phyloP scores from a whole-genome alignment of 2,888 invertebrate species.

The Drosophila merina region DNA sequence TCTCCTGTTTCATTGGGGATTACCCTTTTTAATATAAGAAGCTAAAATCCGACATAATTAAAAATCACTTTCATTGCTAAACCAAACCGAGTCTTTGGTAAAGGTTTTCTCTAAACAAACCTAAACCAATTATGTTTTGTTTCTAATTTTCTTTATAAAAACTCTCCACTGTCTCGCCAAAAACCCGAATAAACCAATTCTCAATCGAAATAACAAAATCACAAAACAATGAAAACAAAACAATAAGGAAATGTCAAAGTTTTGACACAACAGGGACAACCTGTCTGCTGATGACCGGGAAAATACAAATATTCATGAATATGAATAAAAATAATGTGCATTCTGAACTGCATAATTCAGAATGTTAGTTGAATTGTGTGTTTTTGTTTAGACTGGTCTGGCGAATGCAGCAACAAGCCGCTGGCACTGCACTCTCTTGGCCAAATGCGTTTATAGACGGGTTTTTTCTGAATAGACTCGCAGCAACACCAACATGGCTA shows the following conservation, averaged over 20 bases:
- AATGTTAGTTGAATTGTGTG: slow-evolving; percentile 5
- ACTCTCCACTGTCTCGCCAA: not conserved
- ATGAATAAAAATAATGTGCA: slow-evolving; percentile 1
- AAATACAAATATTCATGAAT: slow-evolving; percentile 3
- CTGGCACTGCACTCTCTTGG: slow-evolving; percentile 17
- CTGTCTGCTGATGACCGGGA: slow-evolving; percentile 50
- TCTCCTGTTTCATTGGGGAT: not conserved
- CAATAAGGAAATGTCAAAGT: slow-evolving; percentile 54
- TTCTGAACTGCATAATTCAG: not conserved
- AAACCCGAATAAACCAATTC: not conserved
- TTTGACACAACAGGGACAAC: slow-evolving; percentile 67
- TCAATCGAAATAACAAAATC: slow-evolving; percentile 3
- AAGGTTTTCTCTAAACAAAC: not conserved
- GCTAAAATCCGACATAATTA: too few species aligned
- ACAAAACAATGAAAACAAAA: slow-evolving; percentile 23
- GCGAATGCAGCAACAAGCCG: slow-evolving; percentile 8
- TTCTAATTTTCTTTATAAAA: too few species aligned
- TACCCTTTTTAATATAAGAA: too few species aligned
- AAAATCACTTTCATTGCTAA: too few species aligned
- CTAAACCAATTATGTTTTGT: too few species aligned
- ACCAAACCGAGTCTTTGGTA: too few species aligned
- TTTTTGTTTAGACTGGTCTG: slow-evolving; percentile 9
- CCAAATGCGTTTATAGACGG: slow-evolving; percentile 8
- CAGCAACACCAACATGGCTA: slow-evolving; percentile 18
- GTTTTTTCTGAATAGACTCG: slow-evolving; percentile 22